Conservation (phyloP, 2,797 vertebrate species). For the Artibeus jamaicensis region DNA sequence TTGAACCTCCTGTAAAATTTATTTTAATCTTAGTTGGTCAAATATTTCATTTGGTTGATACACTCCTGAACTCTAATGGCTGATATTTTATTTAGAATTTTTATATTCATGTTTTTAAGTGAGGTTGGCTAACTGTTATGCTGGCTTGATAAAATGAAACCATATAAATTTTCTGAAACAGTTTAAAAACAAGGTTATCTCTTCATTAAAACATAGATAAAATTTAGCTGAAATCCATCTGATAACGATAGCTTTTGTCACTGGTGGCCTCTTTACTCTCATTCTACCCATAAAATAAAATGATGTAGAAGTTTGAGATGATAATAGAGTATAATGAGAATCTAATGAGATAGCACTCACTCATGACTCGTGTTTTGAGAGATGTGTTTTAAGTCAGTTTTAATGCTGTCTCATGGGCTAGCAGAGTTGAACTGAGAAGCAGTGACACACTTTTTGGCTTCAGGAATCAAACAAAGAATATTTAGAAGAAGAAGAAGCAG, state of each 20-base stretch:
- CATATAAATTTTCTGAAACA: background rate
- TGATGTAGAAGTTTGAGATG: background rate
- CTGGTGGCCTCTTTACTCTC: background rate
- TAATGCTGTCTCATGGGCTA: background rate
- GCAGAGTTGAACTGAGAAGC: background rate
- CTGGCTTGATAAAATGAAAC: background rate
- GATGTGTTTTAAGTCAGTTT: background rate
- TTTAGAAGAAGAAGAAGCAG: background rate
- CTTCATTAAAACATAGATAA: background rate
- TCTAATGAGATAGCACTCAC: background rate
- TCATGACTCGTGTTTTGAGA: background rate
- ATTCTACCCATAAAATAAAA: background rate
- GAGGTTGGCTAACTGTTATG: background rate
- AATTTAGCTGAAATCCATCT: background rate
- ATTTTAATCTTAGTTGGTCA: background rate
- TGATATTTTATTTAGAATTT: slow-evolving; percentile 24
- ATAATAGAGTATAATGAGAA: background rate
- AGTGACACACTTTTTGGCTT: background rate
- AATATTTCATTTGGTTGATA: slow-evolving; percentile 7
- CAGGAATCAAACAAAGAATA: background rate
- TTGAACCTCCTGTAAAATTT: background rate
- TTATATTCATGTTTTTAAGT: background rate
- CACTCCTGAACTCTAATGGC: background rate
- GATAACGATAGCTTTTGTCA: background rate
- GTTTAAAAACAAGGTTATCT: background rate